Evolutionary conservation across 1,140 invertebrate species (phyloP).

Genomic region (Mesaphorura yosii): DNA sequence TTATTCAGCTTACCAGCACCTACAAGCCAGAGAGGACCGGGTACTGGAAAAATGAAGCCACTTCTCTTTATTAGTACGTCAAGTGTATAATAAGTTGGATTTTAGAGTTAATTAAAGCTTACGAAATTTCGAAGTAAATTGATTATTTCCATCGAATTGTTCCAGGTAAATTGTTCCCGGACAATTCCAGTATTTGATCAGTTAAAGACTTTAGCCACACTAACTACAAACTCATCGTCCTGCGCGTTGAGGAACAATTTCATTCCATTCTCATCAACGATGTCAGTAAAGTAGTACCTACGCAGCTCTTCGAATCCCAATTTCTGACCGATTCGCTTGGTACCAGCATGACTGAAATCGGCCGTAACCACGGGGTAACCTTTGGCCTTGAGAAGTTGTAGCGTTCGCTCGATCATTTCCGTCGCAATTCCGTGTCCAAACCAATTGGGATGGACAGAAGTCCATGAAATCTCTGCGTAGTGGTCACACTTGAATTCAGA

Average conservation of each 20-base stretch:
- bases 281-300: neutral
- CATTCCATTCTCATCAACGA: neutral
- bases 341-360: neutral
- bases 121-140: too few species aligned
- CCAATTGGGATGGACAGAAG: neutral
- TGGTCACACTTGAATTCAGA: neutral
- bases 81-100: too few species aligned
- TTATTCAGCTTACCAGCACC: too few species aligned
- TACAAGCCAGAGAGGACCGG: too few species aligned
- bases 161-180: too few species aligned
- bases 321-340: neutral
- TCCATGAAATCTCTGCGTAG: neutral
- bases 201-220: neutral
- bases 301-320: neutral
- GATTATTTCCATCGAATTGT: too few species aligned
- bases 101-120: too few species aligned
- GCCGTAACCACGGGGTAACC: slow-evolving; percentile 4
- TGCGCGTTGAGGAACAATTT: neutral
- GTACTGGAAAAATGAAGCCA: too few species aligned
- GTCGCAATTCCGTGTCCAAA: neutral
- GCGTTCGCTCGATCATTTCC: slow-evolving; percentile 5
- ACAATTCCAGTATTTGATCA: too few species aligned
- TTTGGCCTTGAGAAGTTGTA: slow-evolving; percentile 6
- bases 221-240: neutral
- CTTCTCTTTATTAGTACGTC: too few species aligned